Conservation (phyloP, 1,140 invertebrate species). For the Anastrepha ludens region DNA sequence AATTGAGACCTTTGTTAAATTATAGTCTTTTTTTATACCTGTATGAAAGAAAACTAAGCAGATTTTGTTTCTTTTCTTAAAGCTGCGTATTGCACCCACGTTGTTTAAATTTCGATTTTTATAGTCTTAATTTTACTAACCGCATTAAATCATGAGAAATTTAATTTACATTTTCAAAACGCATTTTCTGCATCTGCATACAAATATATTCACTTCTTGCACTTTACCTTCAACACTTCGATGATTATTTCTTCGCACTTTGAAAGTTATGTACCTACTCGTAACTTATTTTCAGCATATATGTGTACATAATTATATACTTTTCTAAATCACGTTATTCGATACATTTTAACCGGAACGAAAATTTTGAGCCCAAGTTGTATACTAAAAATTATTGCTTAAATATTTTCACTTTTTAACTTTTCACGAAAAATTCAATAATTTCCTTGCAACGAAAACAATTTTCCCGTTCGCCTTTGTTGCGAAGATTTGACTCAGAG, state of each 20-base stretch:
- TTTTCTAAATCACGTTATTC: neutral
- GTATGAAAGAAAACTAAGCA: too few relatives aligned
- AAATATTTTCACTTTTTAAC: neutral
- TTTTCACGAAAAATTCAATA: neutral
- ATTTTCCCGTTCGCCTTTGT: neutral
- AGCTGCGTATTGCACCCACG: too few relatives aligned
- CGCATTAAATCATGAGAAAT: neutral
- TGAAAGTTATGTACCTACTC: neutral
- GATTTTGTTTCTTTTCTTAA: too few relatives aligned
- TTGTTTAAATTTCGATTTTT: too few relatives aligned
- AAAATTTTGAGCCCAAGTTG: neutral
- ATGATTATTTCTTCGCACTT: neutral
- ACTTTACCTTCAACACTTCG: neutral
- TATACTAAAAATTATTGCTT: neutral
- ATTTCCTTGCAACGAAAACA: neutral
- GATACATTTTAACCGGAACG: neutral
- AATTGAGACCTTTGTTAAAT: too few relatives aligned
- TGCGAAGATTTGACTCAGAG: neutral
- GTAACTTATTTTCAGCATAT: conserved; percentile 1
- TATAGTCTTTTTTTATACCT: too few relatives aligned
- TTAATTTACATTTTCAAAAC: neutral
- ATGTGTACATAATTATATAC: neutral
- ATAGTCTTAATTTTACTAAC: too few relatives aligned
- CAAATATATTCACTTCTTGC: conserved; percentile 10
- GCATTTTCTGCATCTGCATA: neutral